Conservation (phyloP, 1,140 invertebrate species). For the Drosophila sp. region DNA sequence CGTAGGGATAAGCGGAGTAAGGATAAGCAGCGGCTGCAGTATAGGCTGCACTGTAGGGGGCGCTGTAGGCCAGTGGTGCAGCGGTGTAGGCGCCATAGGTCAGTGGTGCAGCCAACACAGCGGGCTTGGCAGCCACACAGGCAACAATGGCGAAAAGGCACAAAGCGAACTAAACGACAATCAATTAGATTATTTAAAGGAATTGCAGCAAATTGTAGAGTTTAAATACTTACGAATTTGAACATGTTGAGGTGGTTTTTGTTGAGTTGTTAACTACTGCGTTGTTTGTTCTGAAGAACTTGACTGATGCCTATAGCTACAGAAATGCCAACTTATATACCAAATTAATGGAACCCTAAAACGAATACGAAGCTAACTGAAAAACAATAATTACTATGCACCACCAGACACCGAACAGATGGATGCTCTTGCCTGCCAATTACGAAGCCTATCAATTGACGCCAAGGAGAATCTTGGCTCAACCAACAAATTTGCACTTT, state of each 20-base stretch:
- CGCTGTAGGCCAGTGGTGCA: constrained; percentile 62
- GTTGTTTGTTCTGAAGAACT: constrained; percentile 73
- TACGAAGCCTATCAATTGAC: constrained; percentile 49
- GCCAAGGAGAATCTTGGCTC: constrained; percentile 68
- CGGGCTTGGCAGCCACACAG: constrained; percentile 77
- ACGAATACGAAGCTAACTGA: constrained; percentile 46
- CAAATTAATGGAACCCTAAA: constrained; percentile 43
- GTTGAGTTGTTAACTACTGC: constrained; percentile 31
- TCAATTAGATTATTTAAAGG: neutral
- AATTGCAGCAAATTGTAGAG: neutral
- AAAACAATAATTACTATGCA: constrained; percentile 58
- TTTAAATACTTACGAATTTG: constrained; percentile 74
- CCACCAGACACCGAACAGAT: constrained; percentile 43
- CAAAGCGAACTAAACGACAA: constrained; percentile 62
- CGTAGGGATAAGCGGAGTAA: constrained; percentile 76
- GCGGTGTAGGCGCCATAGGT: constrained; percentile 85
- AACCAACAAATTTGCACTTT: constrained; percentile 56
- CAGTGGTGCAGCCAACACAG: constrained; percentile 65
- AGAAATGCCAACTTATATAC: constrained; percentile 61
- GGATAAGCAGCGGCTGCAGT: constrained; percentile 64
- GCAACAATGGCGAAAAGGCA: constrained; percentile 83
- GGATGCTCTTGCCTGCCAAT: constrained; percentile 35
- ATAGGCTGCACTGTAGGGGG: constrained; percentile 58
- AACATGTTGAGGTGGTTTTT: constrained; percentile 71
- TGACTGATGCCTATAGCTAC: constrained; percentile 69